Percentiles rank a stretch among this genome's conserved stretches.
Evolutionary conservation across 1,140 invertebrate genomes (phyloP).

Genomic region (Saccostrea cuccullata): DNA sequence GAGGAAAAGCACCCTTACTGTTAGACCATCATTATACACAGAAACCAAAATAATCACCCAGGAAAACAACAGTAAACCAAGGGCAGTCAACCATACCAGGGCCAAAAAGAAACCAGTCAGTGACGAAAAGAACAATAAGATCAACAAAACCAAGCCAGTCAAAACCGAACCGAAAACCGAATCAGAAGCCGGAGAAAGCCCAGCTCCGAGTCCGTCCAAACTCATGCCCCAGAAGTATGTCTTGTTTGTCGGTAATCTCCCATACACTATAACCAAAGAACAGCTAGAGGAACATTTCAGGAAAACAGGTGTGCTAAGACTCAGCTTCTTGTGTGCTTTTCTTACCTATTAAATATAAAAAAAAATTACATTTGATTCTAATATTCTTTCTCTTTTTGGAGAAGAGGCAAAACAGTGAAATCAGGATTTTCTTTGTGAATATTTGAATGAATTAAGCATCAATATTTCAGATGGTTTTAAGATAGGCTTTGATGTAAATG

Average conservation of each 20-base stretch:
- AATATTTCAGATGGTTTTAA: no score
- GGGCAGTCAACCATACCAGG: neutral
- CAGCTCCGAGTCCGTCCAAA: conserved; percentile 39
- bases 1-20: conserved; percentile 8
- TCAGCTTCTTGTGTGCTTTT: no score
- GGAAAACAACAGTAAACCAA: neutral
- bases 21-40: neutral
- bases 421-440: no score
- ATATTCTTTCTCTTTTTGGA: no score
- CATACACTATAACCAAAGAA: conserved; percentile 68
- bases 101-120: neutral
- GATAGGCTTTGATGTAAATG: no score
- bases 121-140: neutral
- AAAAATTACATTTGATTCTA: no score
- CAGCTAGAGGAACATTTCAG: conserved; percentile 72
- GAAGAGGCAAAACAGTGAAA: no score
- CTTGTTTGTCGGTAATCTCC: conserved; percentile 72
- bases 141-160: neutral
- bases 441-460: no score
- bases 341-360: no score
- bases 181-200: conserved; percentile 24
- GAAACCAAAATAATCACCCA: conserved; percentile 18
- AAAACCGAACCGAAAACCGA: conserved; percentile 23
- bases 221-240: conserved; percentile 63
- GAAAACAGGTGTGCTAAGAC: conserved; percentile 64